Evolutionary conservation across 2,888 invertebrate species (phyloP).

Genomic region (Eupelmus urozonus): DNA sequence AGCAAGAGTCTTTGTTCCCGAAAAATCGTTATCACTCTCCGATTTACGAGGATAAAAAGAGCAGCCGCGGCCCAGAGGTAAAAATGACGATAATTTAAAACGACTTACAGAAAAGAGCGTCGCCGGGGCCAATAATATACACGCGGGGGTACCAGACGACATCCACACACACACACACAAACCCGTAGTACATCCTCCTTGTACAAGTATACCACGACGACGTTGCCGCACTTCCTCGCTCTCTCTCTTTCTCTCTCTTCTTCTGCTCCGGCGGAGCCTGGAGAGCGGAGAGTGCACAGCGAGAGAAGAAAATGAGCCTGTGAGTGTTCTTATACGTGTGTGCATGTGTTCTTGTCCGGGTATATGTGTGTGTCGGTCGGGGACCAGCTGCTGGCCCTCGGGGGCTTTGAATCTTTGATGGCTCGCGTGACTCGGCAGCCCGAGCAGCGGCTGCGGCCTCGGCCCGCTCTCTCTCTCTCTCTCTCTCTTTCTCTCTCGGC

Average conservation of each 20-base stretch:
- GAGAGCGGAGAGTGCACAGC: constrained; percentile 1
- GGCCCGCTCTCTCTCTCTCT: constrained; percentile 17
- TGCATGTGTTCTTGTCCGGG: neutral
- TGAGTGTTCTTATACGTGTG: neutral
- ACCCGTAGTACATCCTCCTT: neutral
- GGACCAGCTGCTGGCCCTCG: constrained; percentile 76
- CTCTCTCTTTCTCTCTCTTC: neutral
- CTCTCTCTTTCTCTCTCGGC: too few species aligned
- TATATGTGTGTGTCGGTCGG: constrained; percentile 58
- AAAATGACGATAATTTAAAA: constrained; percentile 30
- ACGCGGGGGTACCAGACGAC: constrained; percentile 43
- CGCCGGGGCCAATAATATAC: constrained; percentile 44
- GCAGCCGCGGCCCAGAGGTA: neutral
- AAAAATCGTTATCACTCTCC: neutral
- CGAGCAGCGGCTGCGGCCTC: constrained; percentile 57
- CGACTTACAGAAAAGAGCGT: constrained; percentile 52
- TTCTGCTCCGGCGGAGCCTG: constrained; percentile 7
- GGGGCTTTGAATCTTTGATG: constrained; percentile 75
- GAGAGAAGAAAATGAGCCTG: constrained; percentile 16
- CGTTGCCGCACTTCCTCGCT: constrained; percentile 64
- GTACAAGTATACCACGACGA: constrained; percentile 46
- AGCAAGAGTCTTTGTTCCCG: too few species aligned
- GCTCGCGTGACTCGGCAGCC: constrained; percentile 76
- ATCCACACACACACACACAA: constrained; percentile 19
- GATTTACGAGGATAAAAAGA: neutral